Evolutionary conservation across 1,140 invertebrate species (phyloP).

Genomic region (Drosophila takahashii): DNA sequence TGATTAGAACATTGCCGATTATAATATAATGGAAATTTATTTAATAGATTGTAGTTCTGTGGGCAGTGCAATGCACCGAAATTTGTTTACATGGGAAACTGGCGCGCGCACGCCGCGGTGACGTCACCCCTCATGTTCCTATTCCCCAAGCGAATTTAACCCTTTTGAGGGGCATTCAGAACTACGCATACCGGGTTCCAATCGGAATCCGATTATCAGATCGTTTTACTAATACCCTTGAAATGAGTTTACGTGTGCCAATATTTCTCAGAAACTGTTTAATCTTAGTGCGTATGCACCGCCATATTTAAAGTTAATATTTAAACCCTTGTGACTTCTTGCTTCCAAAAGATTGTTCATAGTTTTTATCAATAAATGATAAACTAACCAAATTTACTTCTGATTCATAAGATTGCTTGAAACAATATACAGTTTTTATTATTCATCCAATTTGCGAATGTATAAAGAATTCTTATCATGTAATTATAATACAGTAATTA

Average conservation of each 20-base stretch:
- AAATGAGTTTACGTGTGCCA: neutral
- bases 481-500: too few species aligned
- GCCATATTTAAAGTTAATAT: neutral
- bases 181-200: constrained; percentile 28
- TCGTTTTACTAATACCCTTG: neutral
- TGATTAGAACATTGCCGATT: constrained; percentile 22
- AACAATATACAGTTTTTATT: too few species aligned
- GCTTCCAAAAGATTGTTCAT: neutral
- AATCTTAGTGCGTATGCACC: neutral
- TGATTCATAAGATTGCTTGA: too few species aligned
- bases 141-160: constrained; percentile 3
- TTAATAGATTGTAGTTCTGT: constrained; percentile 27
- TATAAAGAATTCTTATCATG: too few species aligned
- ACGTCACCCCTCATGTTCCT: constrained; percentile 52
- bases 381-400: neutral
- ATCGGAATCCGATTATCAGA: neutral
- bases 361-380: neutral
- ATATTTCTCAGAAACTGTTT: neutral
- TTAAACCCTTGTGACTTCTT: neutral
- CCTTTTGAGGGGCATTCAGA: constrained; percentile 31
- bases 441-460: too few species aligned
- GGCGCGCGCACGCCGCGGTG: constrained; percentile 40
- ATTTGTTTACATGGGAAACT: constrained; percentile 38
- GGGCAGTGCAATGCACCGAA: constrained; percentile 24
- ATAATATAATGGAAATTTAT: constrained; percentile 32